These are phyloP conservation scores for Cephalopterus ornatus DNA, from an alignment of 2,113 vertebrate genomes.

Conservation along the genomic window DNA sequence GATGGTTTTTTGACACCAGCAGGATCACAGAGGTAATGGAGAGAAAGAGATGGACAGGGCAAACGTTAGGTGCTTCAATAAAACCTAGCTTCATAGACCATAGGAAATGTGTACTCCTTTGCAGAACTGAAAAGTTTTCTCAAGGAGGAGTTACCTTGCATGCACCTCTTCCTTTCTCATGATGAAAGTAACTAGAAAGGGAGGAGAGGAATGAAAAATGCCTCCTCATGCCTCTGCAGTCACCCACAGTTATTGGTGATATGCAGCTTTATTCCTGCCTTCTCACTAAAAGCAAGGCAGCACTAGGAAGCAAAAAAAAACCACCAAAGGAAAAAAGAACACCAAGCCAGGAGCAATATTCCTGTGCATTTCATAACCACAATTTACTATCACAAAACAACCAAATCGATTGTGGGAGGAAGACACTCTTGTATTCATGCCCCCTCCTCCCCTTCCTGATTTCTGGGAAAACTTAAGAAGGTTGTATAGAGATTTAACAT, in stretches of 20 bases:
- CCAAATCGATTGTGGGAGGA: not conserved
- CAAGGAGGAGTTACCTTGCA: not conserved
- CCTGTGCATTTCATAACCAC: not conserved
- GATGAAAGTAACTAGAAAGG: not conserved
- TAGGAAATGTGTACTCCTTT: not conserved
- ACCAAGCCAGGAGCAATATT: not conserved
- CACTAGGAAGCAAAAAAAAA: not conserved
- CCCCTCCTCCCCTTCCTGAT: accelerated
- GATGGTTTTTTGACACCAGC: not conserved
- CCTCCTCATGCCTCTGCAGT: not conserved
- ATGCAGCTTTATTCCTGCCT: not conserved
- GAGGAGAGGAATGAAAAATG: not conserved
- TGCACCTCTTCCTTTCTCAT: not conserved
- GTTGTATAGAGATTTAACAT: not conserved
- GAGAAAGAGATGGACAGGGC: not conserved
- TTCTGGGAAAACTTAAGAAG: not conserved
- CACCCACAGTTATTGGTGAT: not conserved
- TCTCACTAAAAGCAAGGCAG: not conserved
- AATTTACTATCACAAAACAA: not conserved
- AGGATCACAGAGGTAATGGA: not conserved
- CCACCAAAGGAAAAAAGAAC: not conserved
- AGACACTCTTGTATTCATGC: not conserved
- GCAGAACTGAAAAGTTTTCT: not conserved
- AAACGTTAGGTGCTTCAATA: not conserved
- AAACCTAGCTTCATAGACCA: not conserved